These are phyloP conservation scores for Chrosomus eos DNA, from an alignment of 2,797 vertebrate genomes.

Conservation along the genomic window DNA sequence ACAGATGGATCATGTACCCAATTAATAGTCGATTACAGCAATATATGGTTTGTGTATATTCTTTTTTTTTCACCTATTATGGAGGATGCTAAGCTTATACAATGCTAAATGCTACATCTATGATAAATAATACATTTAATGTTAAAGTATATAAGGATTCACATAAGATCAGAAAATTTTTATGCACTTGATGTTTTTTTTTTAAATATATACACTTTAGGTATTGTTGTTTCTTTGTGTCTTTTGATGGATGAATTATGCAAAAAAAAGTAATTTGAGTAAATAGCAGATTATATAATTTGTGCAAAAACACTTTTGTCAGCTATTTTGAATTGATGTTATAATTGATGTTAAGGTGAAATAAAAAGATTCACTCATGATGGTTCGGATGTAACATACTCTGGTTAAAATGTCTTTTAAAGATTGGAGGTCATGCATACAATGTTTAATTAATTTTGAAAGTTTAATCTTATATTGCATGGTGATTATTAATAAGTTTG, in stretches of 20 bases:
- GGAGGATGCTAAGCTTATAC: neutral
- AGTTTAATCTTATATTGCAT: neutral
- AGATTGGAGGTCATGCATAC: neutral
- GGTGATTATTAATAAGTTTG: neutral
- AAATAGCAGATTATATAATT: neutral
- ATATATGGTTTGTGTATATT: neutral
- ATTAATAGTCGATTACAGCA: neutral
- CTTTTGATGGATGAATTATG: neutral
- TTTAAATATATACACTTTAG: neutral
- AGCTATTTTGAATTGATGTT: neutral
- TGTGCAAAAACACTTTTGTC: neutral
- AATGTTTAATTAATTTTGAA: conserved; percentile 17
- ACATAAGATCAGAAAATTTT: neutral
- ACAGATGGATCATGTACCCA: conserved; percentile 2
- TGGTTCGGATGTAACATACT: neutral
- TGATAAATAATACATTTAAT: neutral
- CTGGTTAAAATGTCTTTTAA: neutral
- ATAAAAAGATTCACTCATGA: neutral
- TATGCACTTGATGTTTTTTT: neutral
- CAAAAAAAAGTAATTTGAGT: neutral
- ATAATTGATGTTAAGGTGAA: neutral
- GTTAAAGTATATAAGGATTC: neutral
- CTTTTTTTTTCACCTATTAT: neutral
- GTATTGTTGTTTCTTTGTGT: neutral
- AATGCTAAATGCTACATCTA: neutral